Evolutionary conservation across 1,140 invertebrate species (phyloP).

Genomic region (Cryptotermes secundus): DNA sequence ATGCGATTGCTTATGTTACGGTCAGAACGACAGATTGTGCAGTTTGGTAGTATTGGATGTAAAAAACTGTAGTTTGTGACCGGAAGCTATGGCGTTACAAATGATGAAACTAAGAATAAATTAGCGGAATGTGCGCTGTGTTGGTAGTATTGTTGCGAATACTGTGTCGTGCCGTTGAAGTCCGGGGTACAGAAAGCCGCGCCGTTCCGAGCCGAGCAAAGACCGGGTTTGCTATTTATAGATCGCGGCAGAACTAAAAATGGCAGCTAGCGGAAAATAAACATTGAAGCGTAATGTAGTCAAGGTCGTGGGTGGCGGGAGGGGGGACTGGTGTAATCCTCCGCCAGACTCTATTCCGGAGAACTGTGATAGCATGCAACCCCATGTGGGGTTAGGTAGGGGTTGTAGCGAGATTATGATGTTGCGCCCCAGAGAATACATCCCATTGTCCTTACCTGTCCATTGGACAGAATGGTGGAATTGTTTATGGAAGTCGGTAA

Average conservation of each 20-base stretch:
- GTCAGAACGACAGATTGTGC: neutral
- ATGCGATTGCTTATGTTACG: neutral
- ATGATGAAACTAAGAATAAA: neutral
- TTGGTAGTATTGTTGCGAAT: neutral
- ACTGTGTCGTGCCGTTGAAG: neutral
- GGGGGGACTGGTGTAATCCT: constrained; percentile 38
- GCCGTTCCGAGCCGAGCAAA: constrained; percentile 17
- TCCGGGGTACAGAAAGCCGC: neutral
- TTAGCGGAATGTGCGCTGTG: neutral
- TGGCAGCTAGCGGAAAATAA: constrained; percentile 35
- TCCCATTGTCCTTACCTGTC: neutral
- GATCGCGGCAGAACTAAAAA: constrained; percentile 36
- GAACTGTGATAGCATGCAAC: constrained; percentile 5
- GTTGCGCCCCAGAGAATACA: neutral
- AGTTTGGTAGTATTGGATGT: neutral
- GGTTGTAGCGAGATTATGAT: neutral
- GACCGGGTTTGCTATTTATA: constrained; percentile 33
- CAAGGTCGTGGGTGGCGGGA: constrained; percentile 45
- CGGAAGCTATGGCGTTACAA: neutral
- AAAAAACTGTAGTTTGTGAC: neutral
- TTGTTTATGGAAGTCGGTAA: neutral
- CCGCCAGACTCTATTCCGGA: constrained; percentile 31
- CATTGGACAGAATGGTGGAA: neutral
- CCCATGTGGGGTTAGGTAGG: neutral
- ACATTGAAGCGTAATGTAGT: constrained; percentile 35